Conservation (phyloP, 2,888 invertebrate species). For the Drosophila ezoana region DNA sequence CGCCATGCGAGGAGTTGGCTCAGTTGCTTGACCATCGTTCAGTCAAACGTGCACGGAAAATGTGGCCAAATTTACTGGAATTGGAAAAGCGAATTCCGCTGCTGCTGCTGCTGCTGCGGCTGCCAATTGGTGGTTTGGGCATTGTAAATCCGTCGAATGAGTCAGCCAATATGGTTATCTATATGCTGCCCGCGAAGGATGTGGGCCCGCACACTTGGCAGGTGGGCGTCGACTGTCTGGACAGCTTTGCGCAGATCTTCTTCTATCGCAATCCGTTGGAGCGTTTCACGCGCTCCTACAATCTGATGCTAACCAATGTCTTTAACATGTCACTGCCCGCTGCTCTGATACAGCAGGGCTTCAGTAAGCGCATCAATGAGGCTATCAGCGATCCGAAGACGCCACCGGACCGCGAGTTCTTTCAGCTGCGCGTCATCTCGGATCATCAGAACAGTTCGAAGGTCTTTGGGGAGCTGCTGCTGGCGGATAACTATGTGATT, state of each 20-base stretch:
- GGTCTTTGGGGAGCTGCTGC: conserved; percentile 60
- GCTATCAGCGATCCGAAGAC: conserved; percentile 49
- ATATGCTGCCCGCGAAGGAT: conserved; percentile 72
- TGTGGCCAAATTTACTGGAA: conserved; percentile 34
- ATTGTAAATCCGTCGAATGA: conserved; percentile 78
- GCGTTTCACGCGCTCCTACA: conserved; percentile 72
- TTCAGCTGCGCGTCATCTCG: conserved; percentile 76
- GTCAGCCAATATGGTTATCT: conserved; percentile 74
- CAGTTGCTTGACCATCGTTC: conserved; percentile 54
- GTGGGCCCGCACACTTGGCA: conserved; percentile 74
- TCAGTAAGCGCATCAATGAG: conserved; percentile 78
- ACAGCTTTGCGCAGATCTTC: conserved; percentile 73
- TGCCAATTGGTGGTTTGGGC: conserved; percentile 16
- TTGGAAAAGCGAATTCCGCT: neutral
- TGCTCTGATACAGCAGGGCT: conserved; percentile 82
- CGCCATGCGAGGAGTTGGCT: conserved; percentile 33
- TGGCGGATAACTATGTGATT: conserved; percentile 82
- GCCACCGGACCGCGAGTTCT: conserved; percentile 35
- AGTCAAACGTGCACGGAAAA: conserved; percentile 27
- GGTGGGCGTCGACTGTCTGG: conserved; percentile 80
- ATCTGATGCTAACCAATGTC: conserved; percentile 76
- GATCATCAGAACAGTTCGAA: conserved; percentile 44
- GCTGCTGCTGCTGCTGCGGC: conserved; percentile 10
- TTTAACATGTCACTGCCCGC: conserved; percentile 83
- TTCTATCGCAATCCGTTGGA: conserved; percentile 66